A percentile compares a stretch with the other conserved stretches of the same genome.
phyloP scores from a whole-genome alignment of 2,797 vertebrate species.

The Allobates femoralis region DNA sequence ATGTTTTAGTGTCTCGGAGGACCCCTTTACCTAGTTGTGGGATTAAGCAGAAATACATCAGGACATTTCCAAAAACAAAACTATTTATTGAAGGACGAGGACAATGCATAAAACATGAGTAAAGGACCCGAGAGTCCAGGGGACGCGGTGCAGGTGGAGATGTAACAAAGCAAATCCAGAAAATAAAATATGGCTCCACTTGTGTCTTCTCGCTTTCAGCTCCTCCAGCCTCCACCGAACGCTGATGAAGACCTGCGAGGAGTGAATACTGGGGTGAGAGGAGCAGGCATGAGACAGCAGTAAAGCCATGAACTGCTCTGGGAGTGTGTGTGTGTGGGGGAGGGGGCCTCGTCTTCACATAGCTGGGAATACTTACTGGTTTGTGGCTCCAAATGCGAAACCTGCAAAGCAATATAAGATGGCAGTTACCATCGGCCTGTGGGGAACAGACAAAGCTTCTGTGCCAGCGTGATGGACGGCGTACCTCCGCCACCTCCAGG shows the following conservation, averaged over 20 bases:
- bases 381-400: conserved; percentile 87
- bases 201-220: conserved; percentile 73
- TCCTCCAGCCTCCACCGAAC: conserved; percentile 91
- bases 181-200: background rate
- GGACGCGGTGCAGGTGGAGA: background rate
- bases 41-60: background rate
- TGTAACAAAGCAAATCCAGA: background rate
- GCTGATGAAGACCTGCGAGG: conserved; percentile 83
- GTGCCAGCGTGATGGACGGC: background rate
- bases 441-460: background rate
- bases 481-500: conserved; percentile 40
- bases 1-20: too few species aligned
- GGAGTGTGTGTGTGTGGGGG: too few species aligned
- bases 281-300: background rate
- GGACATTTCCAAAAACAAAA: background rate
- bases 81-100: background rate
- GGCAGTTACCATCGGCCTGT: background rate
- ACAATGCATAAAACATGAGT: background rate
- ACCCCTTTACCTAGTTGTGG: too few species aligned
- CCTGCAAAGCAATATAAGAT: conserved; percentile 72
- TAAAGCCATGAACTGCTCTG: background rate
- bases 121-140: background rate
- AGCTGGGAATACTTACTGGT: conserved; percentile 82
- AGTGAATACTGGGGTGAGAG: background rate
- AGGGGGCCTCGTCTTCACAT: background rate